A percentile compares a stretch with the other conserved stretches of the same genome.
These are phyloP conservation scores for Drosophila sturtevanti DNA, from an alignment of 1,140 invertebrate species.

Conservation along the genomic window DNA sequence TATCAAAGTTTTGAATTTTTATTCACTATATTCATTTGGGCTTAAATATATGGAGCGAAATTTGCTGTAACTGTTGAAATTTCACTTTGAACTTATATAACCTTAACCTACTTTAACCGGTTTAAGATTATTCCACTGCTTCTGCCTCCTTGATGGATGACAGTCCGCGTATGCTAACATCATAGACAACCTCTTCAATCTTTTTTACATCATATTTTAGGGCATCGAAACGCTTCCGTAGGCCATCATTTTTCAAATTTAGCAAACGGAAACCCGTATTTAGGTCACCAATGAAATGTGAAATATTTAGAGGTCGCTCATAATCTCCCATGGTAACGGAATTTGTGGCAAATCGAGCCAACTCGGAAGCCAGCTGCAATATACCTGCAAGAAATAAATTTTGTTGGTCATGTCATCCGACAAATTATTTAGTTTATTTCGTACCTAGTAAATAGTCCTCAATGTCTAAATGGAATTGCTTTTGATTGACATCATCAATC, in stretches of 20 bases:
- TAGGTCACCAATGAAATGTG: constrained; percentile 92
- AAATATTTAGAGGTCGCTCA: constrained; percentile 90
- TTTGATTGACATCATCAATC: constrained; percentile 84
- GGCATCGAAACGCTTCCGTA: constrained; percentile 94
- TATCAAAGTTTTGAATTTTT: not conserved
- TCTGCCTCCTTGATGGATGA: constrained; percentile 32
- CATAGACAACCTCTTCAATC: constrained; percentile 97
- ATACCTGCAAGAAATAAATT: constrained; percentile 73
- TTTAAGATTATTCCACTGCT: constrained; percentile 41
- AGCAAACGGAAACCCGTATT: constrained; percentile 94
- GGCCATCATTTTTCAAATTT: constrained; percentile 95
- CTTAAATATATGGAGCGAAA: not conserved
- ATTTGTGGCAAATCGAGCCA: constrained; percentile 93
- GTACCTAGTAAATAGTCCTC: constrained; percentile 94
- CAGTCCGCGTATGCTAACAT: constrained; percentile 93
- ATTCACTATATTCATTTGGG: not conserved
- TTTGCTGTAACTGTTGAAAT: not conserved
- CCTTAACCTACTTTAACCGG: not conserved
- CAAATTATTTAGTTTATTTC: too few relatives aligned
- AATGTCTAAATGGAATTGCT: constrained; percentile 91
- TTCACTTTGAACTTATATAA: not conserved
- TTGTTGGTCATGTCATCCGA: too few relatives aligned
- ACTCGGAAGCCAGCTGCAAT: constrained; percentile 90
- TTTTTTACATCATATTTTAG: constrained; percentile 97
- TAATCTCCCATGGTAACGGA: constrained; percentile 94